Evolutionary conservation across 2,888 invertebrate species (phyloP).

Genomic region (Biston stratarius): DNA sequence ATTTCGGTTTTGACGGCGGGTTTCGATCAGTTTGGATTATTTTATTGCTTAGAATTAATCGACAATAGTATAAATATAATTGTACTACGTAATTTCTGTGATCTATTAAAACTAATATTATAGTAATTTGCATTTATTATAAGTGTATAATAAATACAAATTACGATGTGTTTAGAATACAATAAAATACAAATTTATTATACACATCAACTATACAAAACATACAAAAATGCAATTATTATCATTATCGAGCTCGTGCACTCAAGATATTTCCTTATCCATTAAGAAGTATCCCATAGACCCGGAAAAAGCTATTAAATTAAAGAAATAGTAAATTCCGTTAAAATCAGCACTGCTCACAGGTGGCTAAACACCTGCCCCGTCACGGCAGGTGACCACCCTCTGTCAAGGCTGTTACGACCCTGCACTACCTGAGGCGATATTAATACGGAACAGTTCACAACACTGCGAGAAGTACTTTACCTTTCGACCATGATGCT

Average conservation of each 20-base stretch:
- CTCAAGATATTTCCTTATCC: background rate
- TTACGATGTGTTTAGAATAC: no score
- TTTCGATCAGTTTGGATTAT: no score
- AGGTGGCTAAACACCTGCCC: conserved; percentile 68
- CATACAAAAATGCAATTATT: no score
- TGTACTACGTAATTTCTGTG: no score
- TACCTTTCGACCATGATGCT: conserved; percentile 13
- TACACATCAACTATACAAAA: no score
- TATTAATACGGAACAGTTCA: background rate
- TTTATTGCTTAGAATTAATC: no score
- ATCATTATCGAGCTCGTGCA: background rate
- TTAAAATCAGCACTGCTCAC: conserved; percentile 40
- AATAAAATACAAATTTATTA: no score
- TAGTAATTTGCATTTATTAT: no score
- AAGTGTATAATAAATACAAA: no score
- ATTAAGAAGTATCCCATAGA: background rate
- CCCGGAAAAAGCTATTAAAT: background rate
- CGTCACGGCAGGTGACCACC: conserved; percentile 76
- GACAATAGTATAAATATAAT: no score
- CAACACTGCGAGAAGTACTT: conserved; percentile 13
- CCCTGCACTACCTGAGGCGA: background rate
- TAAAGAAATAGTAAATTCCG: conserved; percentile 29
- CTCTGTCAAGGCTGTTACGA: conserved; percentile 23
- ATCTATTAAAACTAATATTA: no score
- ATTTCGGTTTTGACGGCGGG: no score